Conservation (phyloP, 2,888 invertebrate genomes). For the Tenodera sinensis region DNA sequence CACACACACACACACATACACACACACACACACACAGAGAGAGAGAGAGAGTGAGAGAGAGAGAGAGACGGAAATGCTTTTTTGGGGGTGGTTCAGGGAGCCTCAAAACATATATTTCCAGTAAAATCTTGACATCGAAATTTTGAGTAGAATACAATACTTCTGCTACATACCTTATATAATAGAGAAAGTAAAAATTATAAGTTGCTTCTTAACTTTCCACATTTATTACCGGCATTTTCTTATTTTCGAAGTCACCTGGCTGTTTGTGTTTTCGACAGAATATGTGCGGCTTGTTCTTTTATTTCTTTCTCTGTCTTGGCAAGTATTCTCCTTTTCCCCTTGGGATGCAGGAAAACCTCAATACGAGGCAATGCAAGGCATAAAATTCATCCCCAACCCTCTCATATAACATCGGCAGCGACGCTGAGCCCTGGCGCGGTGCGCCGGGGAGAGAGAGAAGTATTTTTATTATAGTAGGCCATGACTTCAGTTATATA, state of each 20-base stretch:
- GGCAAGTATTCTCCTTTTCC: neutral
- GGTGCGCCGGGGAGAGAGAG: neutral
- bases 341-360: neutral
- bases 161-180: too few relatives aligned
- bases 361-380: neutral
- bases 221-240: neutral
- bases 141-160: too few relatives aligned
- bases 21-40: too few relatives aligned
- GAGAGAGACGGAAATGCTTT: too few relatives aligned
- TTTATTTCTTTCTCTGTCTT: neutral
- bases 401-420: neutral
- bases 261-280: neutral
- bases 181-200: too few relatives aligned
- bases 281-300: neutral
- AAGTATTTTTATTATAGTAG: conserved; percentile 7
- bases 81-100: too few relatives aligned
- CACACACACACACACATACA: too few relatives aligned
- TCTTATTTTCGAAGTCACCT: neutral
- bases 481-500: neutral
- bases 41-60: too few relatives aligned
- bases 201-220: neutral
- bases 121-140: too few relatives aligned
- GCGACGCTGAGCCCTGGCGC: neutral
- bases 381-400: neutral
- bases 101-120: too few relatives aligned